Base-by-base conservation (phyloP, 2,888 invertebrate species). In the Cryptus viduatorius region DNA sequence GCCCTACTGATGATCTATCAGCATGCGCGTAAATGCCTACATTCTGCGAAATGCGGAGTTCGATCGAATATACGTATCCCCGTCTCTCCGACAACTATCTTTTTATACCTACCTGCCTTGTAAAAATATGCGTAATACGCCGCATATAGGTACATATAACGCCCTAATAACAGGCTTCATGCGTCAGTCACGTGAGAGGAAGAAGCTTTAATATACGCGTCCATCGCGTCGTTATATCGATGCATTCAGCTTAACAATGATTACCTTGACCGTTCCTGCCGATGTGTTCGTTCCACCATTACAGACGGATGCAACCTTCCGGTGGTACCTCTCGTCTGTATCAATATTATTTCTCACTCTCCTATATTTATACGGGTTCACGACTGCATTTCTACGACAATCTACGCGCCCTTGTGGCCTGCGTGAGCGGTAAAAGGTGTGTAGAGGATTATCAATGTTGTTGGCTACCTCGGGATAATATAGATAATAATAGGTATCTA, bases 271-370 rank as follows among this genome's bases (percentile, higher is more conserved):
- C 82, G 72, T 65, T 65, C 50, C 50, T 67, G 79, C 76, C 72
- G 69, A 42, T 61, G 61, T 76, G 67, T 73, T 79, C 61, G 79
- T 76, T 85, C 78, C 79, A 72, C 72, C 79, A 67, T 76, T 53
- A 53, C 65, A 19, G 64, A 53, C 85, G 85, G 85, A 85, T 85
- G 82, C 79, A 79, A 85, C 53, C 85, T 79, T 85, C 82, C 85
- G 82, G 82, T 82, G 61, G 24, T 61, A 50, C 24, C 24, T 44
- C 50, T 50, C 71, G 71, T 82, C 78, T 75, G 64, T 61, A 50
- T 53, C 69, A 61, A 78, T 76, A 73, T 50, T 67, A 48, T 37
- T n/a, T 68, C 48, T 65, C 3, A 48, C 16, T 48, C 53, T 29
- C 46, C 53, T 44, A 64, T 19, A 79, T 72, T 71, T 50, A 12